A percentile compares a stretch with the other conserved stretches of the same genome.
phyloP scores from a whole-genome alignment of 1,140 invertebrate genomes.

The Medauroidea extradentata region DNA sequence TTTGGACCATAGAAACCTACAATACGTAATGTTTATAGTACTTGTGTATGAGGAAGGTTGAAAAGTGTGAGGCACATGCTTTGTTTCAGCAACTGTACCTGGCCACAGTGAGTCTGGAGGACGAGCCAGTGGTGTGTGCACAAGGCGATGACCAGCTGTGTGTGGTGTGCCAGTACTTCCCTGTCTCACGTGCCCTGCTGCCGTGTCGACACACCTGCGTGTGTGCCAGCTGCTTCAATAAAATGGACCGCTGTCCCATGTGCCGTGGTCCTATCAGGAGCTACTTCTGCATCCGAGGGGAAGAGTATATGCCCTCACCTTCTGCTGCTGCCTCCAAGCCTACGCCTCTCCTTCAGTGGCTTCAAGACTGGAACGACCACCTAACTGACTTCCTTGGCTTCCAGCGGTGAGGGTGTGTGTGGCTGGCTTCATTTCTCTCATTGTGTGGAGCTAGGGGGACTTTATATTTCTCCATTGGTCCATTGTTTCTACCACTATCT shows the following conservation, averaged over 20 bases:
- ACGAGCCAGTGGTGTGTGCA: conserved; percentile 43
- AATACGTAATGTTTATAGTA: no score
- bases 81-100: conserved; percentile 71
- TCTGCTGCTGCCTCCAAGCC: conserved; percentile 23
- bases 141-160: conserved; percentile 58
- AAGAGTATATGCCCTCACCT: conserved; percentile 62
- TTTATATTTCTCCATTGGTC: no score
- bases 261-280: conserved; percentile 72
- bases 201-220: conserved; percentile 79
- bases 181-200: conserved; percentile 68
- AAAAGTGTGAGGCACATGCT: no score
- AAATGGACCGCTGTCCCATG: conserved; percentile 74
- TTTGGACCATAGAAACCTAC: no score
- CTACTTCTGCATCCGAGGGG: conserved; percentile 72
- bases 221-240: conserved; percentile 69
- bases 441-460: no score
- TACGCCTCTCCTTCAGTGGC: conserved; percentile 44
- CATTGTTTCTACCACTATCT: no score
- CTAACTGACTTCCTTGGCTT: conserved; percentile 61
- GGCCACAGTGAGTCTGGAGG: conserved; percentile 58
- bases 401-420: conserved; percentile 5
- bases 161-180: conserved; percentile 73
- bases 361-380: conserved; percentile 57
- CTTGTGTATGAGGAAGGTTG: no score
- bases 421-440: no score